A percentile compares a stretch with the other conserved stretches of the same genome.
Evolutionary conservation across 2,113 vertebrate species (phyloP).

Genomic region (Hemicordylus capensis): DNA sequence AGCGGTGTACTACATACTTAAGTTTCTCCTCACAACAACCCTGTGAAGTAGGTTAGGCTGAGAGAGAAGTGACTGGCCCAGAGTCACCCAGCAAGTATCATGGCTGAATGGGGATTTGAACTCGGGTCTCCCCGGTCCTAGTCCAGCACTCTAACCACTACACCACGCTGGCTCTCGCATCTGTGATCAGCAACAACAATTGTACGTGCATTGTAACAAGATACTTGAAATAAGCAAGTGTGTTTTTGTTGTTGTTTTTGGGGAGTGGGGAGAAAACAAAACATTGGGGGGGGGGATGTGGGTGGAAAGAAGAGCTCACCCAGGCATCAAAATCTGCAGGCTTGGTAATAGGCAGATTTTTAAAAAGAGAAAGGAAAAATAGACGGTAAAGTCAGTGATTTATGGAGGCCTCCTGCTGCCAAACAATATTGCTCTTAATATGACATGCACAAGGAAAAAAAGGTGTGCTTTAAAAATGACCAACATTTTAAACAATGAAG

Average conservation of each 20-base stretch:
- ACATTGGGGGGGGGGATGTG: not conserved
- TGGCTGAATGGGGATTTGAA: no score
- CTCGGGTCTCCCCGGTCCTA: no score
- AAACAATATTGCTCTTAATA: constrained; percentile 53
- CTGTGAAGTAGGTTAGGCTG: no score
- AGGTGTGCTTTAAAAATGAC: constrained; percentile 40
- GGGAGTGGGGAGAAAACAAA: not conserved
- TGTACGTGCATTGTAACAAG: constrained; percentile 75
- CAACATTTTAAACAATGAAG: constrained; percentile 37
- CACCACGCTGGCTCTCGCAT: no score
- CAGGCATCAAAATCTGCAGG: constrained; percentile 83
- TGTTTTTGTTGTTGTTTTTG: no score
- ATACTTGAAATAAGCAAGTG: constrained; percentile 84
- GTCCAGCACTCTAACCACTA: no score
- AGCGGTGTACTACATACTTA: no score
- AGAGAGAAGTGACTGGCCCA: no score
- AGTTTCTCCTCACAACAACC: no score
- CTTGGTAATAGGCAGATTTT: constrained; percentile 71
- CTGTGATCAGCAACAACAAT: constrained; percentile 67
- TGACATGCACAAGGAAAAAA: constrained; percentile 52
- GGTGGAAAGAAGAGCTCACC: constrained; percentile 76
- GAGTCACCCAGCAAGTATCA: no score
- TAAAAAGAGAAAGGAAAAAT: constrained; percentile 53
- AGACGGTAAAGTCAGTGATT: constrained; percentile 61
- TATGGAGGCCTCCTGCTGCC: constrained; percentile 57